Evolutionary conservation across 2,113 vertebrate genomes (phyloP), one percentile per base, ranked within the genome.

Genomic region (Hippocampus guttulatus): DNA sequence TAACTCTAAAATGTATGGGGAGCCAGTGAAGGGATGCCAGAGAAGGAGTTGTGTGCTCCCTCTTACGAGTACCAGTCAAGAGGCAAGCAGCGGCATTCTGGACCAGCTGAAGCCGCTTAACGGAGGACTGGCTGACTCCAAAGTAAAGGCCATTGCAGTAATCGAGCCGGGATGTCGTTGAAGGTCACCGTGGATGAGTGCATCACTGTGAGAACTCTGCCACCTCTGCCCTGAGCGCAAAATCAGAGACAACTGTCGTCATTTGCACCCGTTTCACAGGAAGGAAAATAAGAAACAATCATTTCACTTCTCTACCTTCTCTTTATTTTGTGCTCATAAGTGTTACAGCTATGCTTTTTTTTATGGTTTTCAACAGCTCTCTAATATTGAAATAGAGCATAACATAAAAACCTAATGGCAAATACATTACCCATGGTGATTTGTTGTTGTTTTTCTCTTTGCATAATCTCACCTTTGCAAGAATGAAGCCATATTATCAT

Each of bases 171-270:
- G n/a, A 27, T 63, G 21, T 85, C 69, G 72, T n/a, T 80, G 73
- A 67, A 23, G 64, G 33, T 11, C 18, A 7, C 38, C 1, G 20
- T 40, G 58, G 15, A 20, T 38, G 58, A 61, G 15, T 61, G 58
- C 27, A 78, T 78, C 73, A 81, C 77, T 80, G 68, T 75, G 71
- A 70, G 65, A 82, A 75, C 75, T 83, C 82, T 79, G 70, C 80
- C 70, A 81, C 69, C 81, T 81, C 82, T 84, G 82, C 80, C 78
- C 74, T 81, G 68, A 77, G 74, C 78, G 76, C 60, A 61, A 78
- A 85, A 85, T 81, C 69, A 85, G n/a, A 45, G 52, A 58, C 38
- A 7, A 12, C 54, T 25, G 8, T 27, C 8, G 11, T 33, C 52
- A 54, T 21, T 54, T 54, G 21, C 7, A n/a, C 51, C 51, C 21